Base-by-base conservation (phyloP, 2,797 vertebrate genomes). In the Spatula versicolor region DNA sequence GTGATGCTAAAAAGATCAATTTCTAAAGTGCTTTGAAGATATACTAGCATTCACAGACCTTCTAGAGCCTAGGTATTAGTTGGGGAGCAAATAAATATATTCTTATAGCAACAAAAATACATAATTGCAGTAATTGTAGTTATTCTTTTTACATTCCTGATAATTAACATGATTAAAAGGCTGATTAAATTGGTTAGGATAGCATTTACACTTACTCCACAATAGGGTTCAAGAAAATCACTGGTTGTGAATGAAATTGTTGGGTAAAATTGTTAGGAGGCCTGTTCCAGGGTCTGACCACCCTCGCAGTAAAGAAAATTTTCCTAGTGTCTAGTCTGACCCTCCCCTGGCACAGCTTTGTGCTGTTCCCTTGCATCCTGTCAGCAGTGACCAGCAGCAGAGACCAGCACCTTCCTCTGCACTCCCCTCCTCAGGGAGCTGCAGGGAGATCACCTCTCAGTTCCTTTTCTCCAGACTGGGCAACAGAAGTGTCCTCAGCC, bases 1-100 rank as follows among this genome's bases (percentile, higher is more conserved):
- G 39, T 74, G 79, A 46, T 86, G 55, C 87, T 91, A 80, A 33
- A 92, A 89, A 83, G 62, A 83, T 69, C 72, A 68, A 92, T 93
- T 89, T 94, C 22, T 59, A 66, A 83, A 93, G 74, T 67, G 59
- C 55, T 88, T 74, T 92, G 76, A 92, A 90, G 55, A 13, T 41
- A n/a, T 1, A 28, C 58, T 35, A 82, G 81, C 15, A 25, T 45
- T 88, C 46, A 67, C 4, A 59, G 69, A 52, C 48, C 3, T 37
- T 64, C 62, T 86, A 56, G 85, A 91, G 23, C 54, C 35, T 33
- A 6, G 31, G 9, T 59, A 88, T 83, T 92, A 88, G 76, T 88
- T 86, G 46, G 52, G 33, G 50, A 68, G 59, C 31, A 91, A 69
- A 50, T 63, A 43, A 41, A 46, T 46, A 30, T 2, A 1, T 7